Conservation (phyloP, 2,888 invertebrate species). For the Acronicta alni region DNA sequence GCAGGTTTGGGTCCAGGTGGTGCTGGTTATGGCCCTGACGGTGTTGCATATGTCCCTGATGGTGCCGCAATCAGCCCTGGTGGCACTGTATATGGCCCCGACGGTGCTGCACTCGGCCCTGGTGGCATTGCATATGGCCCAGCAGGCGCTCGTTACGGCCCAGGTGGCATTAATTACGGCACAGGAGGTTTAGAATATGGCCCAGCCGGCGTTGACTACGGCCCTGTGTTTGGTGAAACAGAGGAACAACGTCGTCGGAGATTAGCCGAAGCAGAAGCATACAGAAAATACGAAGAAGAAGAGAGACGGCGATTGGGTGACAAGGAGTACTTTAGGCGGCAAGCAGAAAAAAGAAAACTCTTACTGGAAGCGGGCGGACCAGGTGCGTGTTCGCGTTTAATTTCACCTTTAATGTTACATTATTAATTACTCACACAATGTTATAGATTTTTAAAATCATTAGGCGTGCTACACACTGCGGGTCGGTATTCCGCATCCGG, state of each 20-base stretch:
- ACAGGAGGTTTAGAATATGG: not conserved
- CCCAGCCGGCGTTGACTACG: not conserved
- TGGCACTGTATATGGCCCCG: not conserved
- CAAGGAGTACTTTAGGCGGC: conserved; percentile 14
- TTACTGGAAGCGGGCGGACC: not conserved
- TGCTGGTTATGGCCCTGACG: not conserved
- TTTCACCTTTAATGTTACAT: too few species aligned
- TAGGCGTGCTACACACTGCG: too few species aligned
- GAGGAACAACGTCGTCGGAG: conserved; percentile 11
- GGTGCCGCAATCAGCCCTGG: not conserved
- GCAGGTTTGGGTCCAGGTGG: not conserved
- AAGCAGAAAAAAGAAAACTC: conserved; percentile 9
- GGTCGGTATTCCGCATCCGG: too few species aligned
- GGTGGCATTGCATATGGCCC: not conserved
- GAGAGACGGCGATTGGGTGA: conserved; percentile 12
- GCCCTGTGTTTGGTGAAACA: conserved; percentile 6
- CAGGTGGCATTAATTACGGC: not conserved
- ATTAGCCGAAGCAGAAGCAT: conserved; percentile 18
- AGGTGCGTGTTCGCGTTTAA: too few species aligned
- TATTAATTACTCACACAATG: too few species aligned
- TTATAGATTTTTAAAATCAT: too few species aligned
- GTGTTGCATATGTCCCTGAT: not conserved
- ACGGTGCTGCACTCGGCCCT: not conserved
- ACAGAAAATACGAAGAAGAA: conserved; percentile 28
- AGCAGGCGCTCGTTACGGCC: not conserved